Percentiles rank a stretch among this genome's conserved stretches.
Conservation (phyloP, 1,140 invertebrate species). For the Bombus cullumanus region DNA sequence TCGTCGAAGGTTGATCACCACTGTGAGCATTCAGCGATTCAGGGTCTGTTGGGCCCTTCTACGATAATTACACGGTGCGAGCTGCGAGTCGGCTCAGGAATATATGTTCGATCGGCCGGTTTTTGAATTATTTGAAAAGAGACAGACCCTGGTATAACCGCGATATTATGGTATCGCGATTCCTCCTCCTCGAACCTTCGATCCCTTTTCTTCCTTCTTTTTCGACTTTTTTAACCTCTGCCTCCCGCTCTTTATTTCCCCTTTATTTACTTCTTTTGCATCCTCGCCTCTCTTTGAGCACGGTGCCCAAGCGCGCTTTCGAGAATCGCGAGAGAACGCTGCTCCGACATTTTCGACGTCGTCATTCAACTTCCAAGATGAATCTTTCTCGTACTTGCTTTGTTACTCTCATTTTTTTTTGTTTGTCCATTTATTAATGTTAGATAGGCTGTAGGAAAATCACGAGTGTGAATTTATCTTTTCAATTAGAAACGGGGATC, state of each 20-base stretch:
- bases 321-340: constrained; percentile 29
- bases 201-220: constrained; percentile 65
- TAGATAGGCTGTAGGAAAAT: neutral
- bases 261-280: constrained; percentile 36
- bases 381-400: neutral
- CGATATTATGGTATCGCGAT: constrained; percentile 83
- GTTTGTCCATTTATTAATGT: neutral
- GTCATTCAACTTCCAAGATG: neutral
- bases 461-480: constrained; percentile 10
- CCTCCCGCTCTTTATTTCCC: constrained; percentile 26
- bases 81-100: constrained; percentile 79
- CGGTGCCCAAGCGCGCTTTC: constrained; percentile 28
- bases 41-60: constrained; percentile 76
- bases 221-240: constrained; percentile 19
- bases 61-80: constrained; percentile 83
- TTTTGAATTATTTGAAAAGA: constrained; percentile 84
- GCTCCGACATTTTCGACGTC: neutral
- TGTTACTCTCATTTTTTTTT: too few species aligned
- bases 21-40: constrained; percentile 79
- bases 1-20: constrained; percentile 77
- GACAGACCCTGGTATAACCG: constrained; percentile 78
- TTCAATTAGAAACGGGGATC: neutral
- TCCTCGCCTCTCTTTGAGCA: constrained; percentile 15
- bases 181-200: constrained; percentile 66
- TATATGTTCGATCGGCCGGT: constrained; percentile 83